Evolutionary conservation across 1,140 invertebrate genomes (phyloP), one percentile per base, ranked within the genome.

Genomic region (Chrysoperla carnea): DNA sequence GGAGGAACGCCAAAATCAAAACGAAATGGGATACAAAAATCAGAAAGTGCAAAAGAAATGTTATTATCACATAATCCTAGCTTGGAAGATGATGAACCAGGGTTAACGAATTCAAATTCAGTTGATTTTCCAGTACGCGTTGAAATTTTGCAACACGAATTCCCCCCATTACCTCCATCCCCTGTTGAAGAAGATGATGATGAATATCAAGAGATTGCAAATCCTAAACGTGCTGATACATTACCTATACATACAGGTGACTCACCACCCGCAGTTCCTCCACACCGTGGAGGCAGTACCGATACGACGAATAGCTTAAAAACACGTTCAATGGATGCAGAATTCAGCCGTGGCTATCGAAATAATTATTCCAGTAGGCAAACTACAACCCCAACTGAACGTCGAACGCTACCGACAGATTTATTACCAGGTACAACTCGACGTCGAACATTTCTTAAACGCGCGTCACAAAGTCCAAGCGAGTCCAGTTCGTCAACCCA

Each of bases 321-420:
- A 56, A 84, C 81, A 38, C 69, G 81, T 50, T 83, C 81, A 13
- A 83, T 84, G 74, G 80, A 84, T 54, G 77, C 79, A 4, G 76
- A 76, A 40, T 78, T 72, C 51, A 68, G 72, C 40, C 74, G 78
- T 54, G 73, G 75, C 48, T 66, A 72, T 47, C 63, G 73, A 46
- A 71, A 65, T 52, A 64, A 63, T 42, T 66, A 63, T 46, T 69
- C 59, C 49, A 63, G 61, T 29, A 68, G 66, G 42, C 68, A 61
- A 48, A 61, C 55, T 50, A 61, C 46, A 43, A 65, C 63, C 37
- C 76, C 74, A 1, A 68, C 75, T 6, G 77, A 81, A 53, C 63
- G 77, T 57, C 66, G 76, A 44, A 81, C 80, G 13, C 61, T 84
- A 45, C 77, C 80, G 29, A 73, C 74, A 52, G 77, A 80, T 61